Percentiles rank a stretch among this genome's conserved stretches.
Evolutionary conservation across 2,888 invertebrate genomes (phyloP).

Genomic region (Brachypalpus laphriformis): DNA sequence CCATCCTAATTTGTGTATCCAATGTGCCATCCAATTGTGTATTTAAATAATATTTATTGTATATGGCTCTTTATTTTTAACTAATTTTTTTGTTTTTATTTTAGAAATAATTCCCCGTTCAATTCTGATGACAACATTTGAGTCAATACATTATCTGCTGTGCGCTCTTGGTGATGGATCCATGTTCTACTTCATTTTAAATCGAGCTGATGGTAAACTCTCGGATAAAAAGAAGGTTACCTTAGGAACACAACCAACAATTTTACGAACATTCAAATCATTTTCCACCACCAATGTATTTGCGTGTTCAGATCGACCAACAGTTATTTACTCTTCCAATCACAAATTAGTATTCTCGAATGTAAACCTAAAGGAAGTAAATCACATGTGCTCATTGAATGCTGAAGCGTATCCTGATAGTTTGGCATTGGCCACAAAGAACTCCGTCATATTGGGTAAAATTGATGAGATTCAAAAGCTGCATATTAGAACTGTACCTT

Average conservation of each 20-base stretch:
- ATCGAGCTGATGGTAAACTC: constrained; percentile 89
- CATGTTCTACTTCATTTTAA: constrained; percentile 96
- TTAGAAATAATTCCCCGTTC: constrained; percentile 98
- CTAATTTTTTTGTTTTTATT: constrained; percentile 78
- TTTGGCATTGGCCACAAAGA: constrained; percentile 82
- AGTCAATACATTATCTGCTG: constrained; percentile 93
- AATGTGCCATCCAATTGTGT: too few relatives aligned
- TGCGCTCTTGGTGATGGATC: constrained; percentile 99
- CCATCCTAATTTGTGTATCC: too few relatives aligned
- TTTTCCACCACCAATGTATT: constrained; percentile 97
- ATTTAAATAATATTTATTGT: too few relatives aligned
- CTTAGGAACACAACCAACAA: constrained; percentile 98
- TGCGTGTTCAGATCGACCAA: constrained; percentile 99
- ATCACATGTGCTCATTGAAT: constrained; percentile 98
- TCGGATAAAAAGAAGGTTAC: constrained; percentile 97
- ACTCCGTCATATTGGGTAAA: constrained; percentile 92
- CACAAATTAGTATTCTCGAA: constrained; percentile 99
- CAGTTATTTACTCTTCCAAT: constrained; percentile 99
- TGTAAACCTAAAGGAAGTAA: constrained; percentile 96
- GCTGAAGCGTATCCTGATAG: constrained; percentile 97
- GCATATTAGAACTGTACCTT: constrained; percentile 96
- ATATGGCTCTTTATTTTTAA: neutral
- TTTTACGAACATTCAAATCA: constrained; percentile 94
- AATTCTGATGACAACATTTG: constrained; percentile 96
- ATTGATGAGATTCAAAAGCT: constrained; percentile 99